Evolutionary conservation across 2,888 invertebrate genomes (phyloP).

Genomic region (Ophraella communa): DNA sequence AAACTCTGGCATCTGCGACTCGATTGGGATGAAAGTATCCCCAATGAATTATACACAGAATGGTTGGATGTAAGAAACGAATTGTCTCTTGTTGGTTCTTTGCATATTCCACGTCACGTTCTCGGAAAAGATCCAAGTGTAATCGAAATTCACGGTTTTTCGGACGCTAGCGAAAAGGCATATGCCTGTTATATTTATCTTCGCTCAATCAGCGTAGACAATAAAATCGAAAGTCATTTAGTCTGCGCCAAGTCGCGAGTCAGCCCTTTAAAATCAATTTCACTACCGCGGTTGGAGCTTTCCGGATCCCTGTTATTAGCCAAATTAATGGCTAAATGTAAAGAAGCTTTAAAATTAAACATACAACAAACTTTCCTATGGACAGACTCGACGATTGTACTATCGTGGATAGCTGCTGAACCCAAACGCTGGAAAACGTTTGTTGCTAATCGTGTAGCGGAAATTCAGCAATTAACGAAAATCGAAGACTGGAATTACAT

Average conservation of each 20-base stretch:
- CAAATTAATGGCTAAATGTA: background rate
- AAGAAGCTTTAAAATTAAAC: background rate
- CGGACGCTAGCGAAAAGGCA: background rate
- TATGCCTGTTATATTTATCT: conserved; percentile 5
- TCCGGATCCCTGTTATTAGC: background rate
- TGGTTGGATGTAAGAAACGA: too few species aligned
- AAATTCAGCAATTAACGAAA: background rate
- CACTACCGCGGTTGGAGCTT: conserved; percentile 1
- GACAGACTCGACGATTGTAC: too few species aligned
- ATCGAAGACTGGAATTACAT: conserved; percentile 1
- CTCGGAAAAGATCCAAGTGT: background rate
- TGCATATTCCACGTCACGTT: conserved; percentile 1
- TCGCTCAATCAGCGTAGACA: background rate
- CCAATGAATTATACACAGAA: too few species aligned
- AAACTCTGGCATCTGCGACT: background rate
- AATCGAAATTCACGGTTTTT: conserved; percentile 7
- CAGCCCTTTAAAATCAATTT: background rate
- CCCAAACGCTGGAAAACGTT: too few species aligned
- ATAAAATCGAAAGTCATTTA: background rate
- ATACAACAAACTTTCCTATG: background rate
- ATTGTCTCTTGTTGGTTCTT: background rate
- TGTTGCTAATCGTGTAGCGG: conserved; percentile 3
- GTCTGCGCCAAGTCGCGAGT: conserved; percentile 3
- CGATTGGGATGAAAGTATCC: background rate
- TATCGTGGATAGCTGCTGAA: background rate